A percentile compares a stretch with the other conserved stretches of the same genome.
Conservation (phyloP, 2,888 invertebrate genomes). For the Crossocerus cetratus region DNA sequence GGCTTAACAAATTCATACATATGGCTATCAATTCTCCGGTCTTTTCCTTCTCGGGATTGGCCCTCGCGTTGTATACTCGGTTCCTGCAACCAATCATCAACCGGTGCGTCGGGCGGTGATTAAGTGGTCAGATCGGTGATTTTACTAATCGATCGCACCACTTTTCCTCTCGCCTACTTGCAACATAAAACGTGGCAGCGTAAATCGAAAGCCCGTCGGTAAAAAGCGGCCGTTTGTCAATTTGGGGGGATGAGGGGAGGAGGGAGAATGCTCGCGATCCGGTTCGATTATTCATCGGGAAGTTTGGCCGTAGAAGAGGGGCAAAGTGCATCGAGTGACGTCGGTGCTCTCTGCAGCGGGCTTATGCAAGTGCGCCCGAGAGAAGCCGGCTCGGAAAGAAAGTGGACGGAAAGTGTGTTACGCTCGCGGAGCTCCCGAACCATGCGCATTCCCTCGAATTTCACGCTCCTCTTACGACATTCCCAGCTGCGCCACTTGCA, state of each 20-base stretch:
- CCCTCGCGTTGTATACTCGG: too few relatives aligned
- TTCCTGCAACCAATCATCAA: too few relatives aligned
- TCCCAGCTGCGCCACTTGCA: background rate
- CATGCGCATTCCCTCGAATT: background rate
- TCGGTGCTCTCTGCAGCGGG: background rate
- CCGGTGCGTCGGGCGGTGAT: too few relatives aligned
- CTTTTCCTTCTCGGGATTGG: too few relatives aligned
- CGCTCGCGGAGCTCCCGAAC: background rate
- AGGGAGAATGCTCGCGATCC: too few relatives aligned
- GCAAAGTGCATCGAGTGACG: background rate
- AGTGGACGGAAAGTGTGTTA: constrained; percentile 11
- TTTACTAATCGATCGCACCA: too few relatives aligned
- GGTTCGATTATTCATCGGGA: too few relatives aligned
- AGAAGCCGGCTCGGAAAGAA: constrained; percentile 5
- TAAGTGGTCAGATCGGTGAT: too few relatives aligned
- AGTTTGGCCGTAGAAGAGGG: too few relatives aligned
- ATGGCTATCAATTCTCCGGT: too few relatives aligned
- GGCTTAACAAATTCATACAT: too few relatives aligned
- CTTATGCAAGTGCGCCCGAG: constrained; percentile 1
- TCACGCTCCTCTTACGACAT: background rate
- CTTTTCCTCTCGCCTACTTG: too few relatives aligned
- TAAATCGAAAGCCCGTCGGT: background rate
- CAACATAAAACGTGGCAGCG: background rate
- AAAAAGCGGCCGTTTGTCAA: background rate
- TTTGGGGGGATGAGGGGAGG: background rate